phyloP scores from a whole-genome alignment of 2,888 invertebrate species.

The Drosophila neonasuta region DNA sequence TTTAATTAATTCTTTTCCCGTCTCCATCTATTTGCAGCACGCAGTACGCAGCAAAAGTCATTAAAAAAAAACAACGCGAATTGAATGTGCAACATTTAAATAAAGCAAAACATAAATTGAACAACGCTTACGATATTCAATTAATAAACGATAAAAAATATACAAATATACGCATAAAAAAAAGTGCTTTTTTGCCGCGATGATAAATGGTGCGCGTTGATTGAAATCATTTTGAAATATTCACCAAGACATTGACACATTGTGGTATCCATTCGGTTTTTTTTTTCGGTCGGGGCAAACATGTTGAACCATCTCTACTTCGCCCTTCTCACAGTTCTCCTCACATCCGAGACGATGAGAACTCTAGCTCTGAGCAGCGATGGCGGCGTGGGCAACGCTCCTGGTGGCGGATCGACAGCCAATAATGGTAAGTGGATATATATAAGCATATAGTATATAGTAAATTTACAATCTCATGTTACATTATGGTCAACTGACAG shows the following conservation, averaged over 20 bases:
- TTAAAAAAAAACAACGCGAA: constrained; percentile 19
- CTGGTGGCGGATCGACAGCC: constrained; percentile 58
- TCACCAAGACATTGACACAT: constrained; percentile 19
- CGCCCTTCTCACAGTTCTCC: constrained; percentile 23
- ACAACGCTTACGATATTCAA: constrained; percentile 16
- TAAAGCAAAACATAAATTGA: constrained; percentile 32
- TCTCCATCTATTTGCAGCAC: constrained; percentile 53
- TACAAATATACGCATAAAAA: neutral
- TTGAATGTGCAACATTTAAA: constrained; percentile 41
- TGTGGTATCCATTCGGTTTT: constrained; percentile 3
- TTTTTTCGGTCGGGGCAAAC: neutral
- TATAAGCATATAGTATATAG: neutral
- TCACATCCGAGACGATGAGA: constrained; percentile 25
- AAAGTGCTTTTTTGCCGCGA: constrained; percentile 3
- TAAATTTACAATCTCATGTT: constrained; percentile 8
- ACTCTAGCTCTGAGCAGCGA: constrained; percentile 57
- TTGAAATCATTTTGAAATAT: constrained; percentile 28
- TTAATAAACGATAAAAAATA: constrained; percentile 25
- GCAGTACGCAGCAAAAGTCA: neutral
- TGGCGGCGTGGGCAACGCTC: constrained; percentile 42
- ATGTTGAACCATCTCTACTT: constrained; percentile 37
- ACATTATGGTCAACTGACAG: constrained; percentile 13
- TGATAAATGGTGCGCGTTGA: constrained; percentile 37
- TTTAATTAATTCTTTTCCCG: constrained; percentile 42
- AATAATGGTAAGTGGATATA: constrained; percentile 78